Conservation (phyloP, 2,113 vertebrate genomes). For the Pristiophorus japonicus region DNA sequence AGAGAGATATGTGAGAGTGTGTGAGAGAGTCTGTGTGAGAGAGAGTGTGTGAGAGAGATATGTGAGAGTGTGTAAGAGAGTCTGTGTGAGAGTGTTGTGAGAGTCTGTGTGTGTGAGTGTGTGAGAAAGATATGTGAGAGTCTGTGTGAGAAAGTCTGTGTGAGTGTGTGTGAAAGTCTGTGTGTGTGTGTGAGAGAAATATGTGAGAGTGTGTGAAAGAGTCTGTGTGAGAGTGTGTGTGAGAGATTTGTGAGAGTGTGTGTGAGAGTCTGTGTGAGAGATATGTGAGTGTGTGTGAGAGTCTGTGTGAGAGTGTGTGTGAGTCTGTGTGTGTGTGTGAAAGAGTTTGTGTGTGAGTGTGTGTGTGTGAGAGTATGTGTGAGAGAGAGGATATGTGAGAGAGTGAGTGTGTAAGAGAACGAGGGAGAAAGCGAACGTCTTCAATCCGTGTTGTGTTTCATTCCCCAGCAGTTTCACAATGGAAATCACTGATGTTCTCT, state of each 20-base stretch:
- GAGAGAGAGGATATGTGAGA: neutral
- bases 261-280: neutral
- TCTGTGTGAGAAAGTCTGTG: no score
- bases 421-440: neutral
- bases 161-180: neutral
- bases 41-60: neutral
- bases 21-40: neutral
- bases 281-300: neutral
- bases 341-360: neutral
- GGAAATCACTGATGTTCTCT: slow-evolving; percentile 85
- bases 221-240: neutral
- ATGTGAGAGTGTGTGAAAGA: neutral
- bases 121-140: accelerated
- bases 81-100: neutral
- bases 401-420: neutral
- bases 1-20: no score
- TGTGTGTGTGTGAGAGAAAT: neutral
- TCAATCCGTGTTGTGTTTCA: slow-evolving; percentile 39
- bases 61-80: neutral
- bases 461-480: slow-evolving; percentile 66
- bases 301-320: neutral
- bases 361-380: neutral
- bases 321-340: neutral
- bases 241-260: neutral
- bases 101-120: accelerated